Base-by-base conservation (phyloP, 2,888 invertebrate genomes). In the Caenorhabditis zanzibari region DNA sequence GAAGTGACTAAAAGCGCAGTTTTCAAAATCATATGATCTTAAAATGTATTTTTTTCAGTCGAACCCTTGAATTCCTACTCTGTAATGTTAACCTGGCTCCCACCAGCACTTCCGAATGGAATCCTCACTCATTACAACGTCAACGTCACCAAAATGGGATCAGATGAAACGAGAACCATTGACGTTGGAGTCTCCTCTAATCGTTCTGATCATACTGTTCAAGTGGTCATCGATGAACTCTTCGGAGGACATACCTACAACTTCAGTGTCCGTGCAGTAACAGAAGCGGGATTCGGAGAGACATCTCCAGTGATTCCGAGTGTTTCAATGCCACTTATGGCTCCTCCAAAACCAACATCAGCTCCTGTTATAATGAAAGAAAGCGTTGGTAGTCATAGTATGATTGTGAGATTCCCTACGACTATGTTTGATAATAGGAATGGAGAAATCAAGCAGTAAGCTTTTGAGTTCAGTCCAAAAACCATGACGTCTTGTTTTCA, bases 91-190 rank as follows among this genome's bases (percentile, higher is more conserved):
- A 73, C 81, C 1, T 92, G 92, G 92, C 73, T 84, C 10, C 86
- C 89, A 3, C 92, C 92, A 14, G 82, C 86, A 2, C 73, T 90
- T 5, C 91, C 91, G 19, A 92, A 92, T 77, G 92, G 92, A 35
- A 75, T 90, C 32, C 87, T 92, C 19, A 90, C 89, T 4, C 89
- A 89, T 41, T 91, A 91, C 64, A 85, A 89, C 3, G 86, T 86
- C 10, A 85, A 85, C 44, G 82, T 89, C 26, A 81, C 84, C 24
- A 76, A 73, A 47, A 26, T 69, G 41, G 76, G 72, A 35, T 76
- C 76, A 6, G 87, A 87, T 24, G 86, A 88, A 52, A 81, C 76
- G 0, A 85, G 89, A 85, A 86, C 88, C 9, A 87, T 90, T 10
- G 86, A 88, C 56, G 89, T 90, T 16, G 88, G 86, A 4, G 82